Base-by-base conservation (phyloP, 1,140 invertebrate species). In the Saccostrea echinata region DNA sequence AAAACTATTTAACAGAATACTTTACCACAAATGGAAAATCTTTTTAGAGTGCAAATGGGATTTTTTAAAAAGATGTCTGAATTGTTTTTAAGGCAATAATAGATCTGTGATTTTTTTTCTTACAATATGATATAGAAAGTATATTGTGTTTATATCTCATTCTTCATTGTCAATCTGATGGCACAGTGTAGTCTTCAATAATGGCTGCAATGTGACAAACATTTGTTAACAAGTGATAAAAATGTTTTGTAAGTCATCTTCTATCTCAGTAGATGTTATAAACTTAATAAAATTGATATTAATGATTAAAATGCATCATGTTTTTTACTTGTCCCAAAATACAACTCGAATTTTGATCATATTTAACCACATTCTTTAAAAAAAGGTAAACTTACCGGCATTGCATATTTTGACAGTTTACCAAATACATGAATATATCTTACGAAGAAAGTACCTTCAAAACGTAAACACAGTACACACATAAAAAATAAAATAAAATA, bases 201-300 rank as follows among this genome's bases (percentile, higher is more conserved):
- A 76, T 13, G 68, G 27, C 68, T 30, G 68, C 68, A 30, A 4
- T 76, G 68, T 30, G 30, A 30, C 24, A 21, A 21, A 12, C 16
- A 76, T 33, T 76, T 76, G 68, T 76, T 76, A 76, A 30, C 68
- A 76, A 27, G 68, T 76, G 27, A 76, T 30, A 30, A 30, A 27
- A 76, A 76, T 76, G 68, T 68, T 68, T 68, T 68, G 64, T 68
- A 68, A 68, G 64, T 76, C 68, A 76, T 76, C 68, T 33, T 76
- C 68, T 35, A 76, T 76, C 68, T 76, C 68, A 76, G 27, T 76
- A 76, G 68, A 76, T 76, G 68, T 76, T 76, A 76, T 35, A 76
- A 76, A 76, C 68, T 76, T 76, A 76, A 76, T 76, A 76, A 76
- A 76, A 76, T 33, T 76, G 68, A 76, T 76, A 76, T 76, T 76